These are phyloP conservation scores for Trinectes maculatus DNA, from an alignment of 2,113 vertebrate species.

Conservation along the genomic window DNA sequence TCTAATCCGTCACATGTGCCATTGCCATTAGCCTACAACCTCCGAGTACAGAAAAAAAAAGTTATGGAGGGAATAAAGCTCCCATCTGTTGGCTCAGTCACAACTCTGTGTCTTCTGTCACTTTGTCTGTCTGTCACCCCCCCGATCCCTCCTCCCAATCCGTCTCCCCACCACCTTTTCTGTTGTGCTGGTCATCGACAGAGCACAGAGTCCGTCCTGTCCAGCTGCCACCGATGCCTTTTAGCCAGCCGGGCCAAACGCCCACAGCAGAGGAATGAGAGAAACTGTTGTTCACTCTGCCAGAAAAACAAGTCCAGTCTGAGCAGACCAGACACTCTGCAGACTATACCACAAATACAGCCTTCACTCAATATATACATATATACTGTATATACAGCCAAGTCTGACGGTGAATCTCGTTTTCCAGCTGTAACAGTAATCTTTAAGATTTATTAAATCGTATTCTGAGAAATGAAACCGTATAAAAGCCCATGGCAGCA, in stretches of 20 bases:
- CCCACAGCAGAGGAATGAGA: conserved; percentile 58
- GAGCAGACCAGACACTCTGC: conserved; percentile 23
- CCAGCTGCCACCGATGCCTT: conserved; percentile 39
- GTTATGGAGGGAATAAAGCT: conserved; percentile 29
- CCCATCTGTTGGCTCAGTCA: conserved; percentile 21
- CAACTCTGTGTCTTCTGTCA: conserved; percentile 51
- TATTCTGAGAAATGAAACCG: neutral
- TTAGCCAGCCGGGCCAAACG: conserved; percentile 46
- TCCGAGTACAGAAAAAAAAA: conserved; percentile 4
- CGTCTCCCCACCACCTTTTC: conserved; percentile 11
- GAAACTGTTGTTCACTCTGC: conserved; percentile 47
- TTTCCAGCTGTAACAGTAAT: conserved; percentile 14
- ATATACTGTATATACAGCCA: no score
- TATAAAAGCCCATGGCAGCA: neutral
- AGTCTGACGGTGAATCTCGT: neutral
- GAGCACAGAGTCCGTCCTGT: conserved; percentile 46
- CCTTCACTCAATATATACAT: neutral
- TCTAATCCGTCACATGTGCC: conserved; percentile 31
- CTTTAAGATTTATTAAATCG: neutral
- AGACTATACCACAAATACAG: conserved; percentile 11
- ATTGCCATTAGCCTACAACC: conserved; percentile 27
- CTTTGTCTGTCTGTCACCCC: conserved; percentile 45
- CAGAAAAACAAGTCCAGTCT: conserved; percentile 47
- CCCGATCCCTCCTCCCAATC: conserved; percentile 12
- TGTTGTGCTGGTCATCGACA: conserved; percentile 18